Conservation (phyloP, 2,888 invertebrate genomes). For the Drosophila melanocephala region DNA sequence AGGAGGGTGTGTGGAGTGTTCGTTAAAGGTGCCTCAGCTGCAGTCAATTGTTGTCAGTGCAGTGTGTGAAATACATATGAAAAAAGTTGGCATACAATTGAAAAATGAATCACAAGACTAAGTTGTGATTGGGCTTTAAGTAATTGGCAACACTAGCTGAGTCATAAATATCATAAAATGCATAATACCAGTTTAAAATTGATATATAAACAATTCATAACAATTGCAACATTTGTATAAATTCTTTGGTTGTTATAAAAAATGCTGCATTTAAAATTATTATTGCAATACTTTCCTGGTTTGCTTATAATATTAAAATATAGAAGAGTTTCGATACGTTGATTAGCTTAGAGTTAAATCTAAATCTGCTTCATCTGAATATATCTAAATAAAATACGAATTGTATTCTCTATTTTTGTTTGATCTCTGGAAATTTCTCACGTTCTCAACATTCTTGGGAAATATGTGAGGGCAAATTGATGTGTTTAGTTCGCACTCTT, state of each 20-base stretch:
- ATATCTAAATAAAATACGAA: neutral
- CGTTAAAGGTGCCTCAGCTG: constrained; percentile 38
- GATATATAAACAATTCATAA: neutral
- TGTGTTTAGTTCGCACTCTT: neutral
- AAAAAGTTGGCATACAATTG: constrained; percentile 8
- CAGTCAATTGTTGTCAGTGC: constrained; percentile 51
- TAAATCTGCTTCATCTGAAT: neutral
- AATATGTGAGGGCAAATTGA: neutral
- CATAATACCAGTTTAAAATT: neutral
- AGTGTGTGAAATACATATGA: constrained; percentile 23
- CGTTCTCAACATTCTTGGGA: neutral
- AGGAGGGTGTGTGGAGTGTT: neutral
- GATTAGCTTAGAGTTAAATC: neutral
- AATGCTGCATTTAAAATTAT: neutral
- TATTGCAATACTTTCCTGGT: neutral
- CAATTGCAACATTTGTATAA: neutral
- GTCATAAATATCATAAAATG: neutral
- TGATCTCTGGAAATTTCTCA: neutral
- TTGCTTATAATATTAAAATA: neutral
- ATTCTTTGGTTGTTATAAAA: neutral
- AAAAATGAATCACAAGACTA: constrained; percentile 14
- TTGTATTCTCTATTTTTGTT: neutral
- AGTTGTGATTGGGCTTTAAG: neutral
- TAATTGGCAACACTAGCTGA: neutral
- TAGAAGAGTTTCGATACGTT: neutral